Evolutionary conservation across 2,113 vertebrate species (phyloP), one percentile per base, ranked within the genome.

Genomic region (Athene noctua): DNA sequence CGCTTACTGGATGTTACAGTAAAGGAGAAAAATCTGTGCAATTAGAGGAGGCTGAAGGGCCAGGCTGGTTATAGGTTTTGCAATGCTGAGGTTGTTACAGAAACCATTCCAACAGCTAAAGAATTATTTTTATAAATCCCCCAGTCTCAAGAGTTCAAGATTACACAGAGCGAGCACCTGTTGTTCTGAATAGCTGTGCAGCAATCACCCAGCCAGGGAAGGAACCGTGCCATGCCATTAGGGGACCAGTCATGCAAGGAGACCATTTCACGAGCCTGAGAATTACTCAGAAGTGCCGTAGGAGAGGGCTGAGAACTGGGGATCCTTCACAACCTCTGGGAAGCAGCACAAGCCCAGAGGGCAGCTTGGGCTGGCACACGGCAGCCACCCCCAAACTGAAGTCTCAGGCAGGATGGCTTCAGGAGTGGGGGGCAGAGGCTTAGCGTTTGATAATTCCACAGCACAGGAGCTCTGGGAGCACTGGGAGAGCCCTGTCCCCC

Each of bases 101-200:
- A 70, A 63, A 70, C 42, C 15, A 26, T 23, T n/a, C 42, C 42
- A 57, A 42, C 9, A 68, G 66, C 47, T 47, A 7, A 30, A 52
- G 49, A 34, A 30, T 38, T 57, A 17, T 30, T 62, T 61, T 38
- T 38, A 20, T 21, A 58, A 80, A 70, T 10, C 49, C 55, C 25
- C 11, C 20, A 16, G 20, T 29, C 83, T 67, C 0, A 0, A 73
- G 42, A 72, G 61, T 20, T 63, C 36, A 12, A 15, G 62, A 51
- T 40, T 8, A 46, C 1, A 1, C 2, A 44, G 62, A 0, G 3
- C 2, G 3, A 42, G 55, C 2, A 2, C 32, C 63, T 30, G 20
- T 11, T 15, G 7, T 40, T 59, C 55, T 23, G 30, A 55, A 22
- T 6, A 55, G 46, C n/a, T 40, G 8, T 19, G 44, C 65, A 49